Evolutionary conservation across 2,113 vertebrate species (phyloP).

Genomic region (Xyliphius kryptos): DNA sequence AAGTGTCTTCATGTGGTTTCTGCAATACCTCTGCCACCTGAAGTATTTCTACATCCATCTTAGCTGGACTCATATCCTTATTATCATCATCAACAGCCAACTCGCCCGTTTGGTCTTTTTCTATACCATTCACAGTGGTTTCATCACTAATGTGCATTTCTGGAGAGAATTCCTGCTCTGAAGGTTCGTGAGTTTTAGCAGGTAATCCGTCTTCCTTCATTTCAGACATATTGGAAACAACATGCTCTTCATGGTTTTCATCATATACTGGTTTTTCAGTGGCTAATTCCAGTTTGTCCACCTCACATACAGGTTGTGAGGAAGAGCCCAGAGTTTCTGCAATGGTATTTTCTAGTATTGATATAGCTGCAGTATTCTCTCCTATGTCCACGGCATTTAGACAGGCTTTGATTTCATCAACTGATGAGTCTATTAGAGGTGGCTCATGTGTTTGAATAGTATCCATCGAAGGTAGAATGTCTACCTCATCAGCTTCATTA

Average conservation of each 20-base stretch:
- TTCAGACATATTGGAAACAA: neutral
- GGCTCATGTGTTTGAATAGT: neutral
- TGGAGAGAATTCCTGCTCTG: constrained; percentile 2
- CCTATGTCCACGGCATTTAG: neutral
- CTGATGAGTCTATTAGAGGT: neutral
- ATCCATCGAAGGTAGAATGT: neutral
- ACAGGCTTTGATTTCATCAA: neutral
- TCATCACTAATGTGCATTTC: constrained; percentile 1
- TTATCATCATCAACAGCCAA: neutral
- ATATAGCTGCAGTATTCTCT: neutral
- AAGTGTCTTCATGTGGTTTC: constrained; percentile 4
- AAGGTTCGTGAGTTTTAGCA: constrained; percentile 27
- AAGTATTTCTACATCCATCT: constrained; percentile 1
- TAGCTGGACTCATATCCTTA: neutral
- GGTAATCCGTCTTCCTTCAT: neutral
- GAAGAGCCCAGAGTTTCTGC: neutral
- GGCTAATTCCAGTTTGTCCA: neutral
- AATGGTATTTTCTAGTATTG: neutral
- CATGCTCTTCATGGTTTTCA: constrained; percentile 2
- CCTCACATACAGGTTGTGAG: constrained; percentile 1
- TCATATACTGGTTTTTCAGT: neutral
- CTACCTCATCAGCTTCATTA: neutral
- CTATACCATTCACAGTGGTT: neutral
- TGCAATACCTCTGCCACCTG: neutral
- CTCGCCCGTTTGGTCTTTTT: constrained; percentile 17